phyloP scores from a whole-genome alignment of 2,888 invertebrate species.

The Platycheirus albimanus region DNA sequence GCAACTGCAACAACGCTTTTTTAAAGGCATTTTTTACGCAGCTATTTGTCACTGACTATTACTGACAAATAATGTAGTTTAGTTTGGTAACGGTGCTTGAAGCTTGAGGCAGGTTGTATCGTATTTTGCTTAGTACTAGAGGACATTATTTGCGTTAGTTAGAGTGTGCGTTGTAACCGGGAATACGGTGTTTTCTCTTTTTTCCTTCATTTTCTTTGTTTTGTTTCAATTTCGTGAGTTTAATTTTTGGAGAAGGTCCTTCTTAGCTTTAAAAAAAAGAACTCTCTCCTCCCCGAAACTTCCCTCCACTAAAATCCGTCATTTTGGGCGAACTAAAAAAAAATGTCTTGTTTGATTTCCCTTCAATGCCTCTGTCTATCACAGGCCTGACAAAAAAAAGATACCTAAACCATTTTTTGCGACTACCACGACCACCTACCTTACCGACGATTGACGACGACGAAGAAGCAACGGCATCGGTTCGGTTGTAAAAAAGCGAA shows the following conservation, averaged over 20 bases:
- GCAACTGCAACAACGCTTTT: slow-evolving; percentile 20
- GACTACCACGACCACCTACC: no score
- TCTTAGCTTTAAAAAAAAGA: neutral
- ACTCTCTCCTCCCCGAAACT: no score
- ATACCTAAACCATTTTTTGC: no score
- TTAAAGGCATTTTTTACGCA: neutral
- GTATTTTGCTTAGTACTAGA: slow-evolving; percentile 29
- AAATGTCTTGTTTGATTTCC: neutral
- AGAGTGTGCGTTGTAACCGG: slow-evolving; percentile 29
- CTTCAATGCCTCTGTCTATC: no score
- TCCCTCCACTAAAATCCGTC: neutral
- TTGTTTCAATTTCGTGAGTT: slow-evolving; percentile 22
- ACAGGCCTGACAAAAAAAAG: neutral
- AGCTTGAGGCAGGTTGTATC: slow-evolving; percentile 39
- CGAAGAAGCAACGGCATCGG: neutral
- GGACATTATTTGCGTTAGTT: slow-evolving; percentile 12
- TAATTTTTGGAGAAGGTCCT: neutral
- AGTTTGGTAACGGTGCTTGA: slow-evolving; percentile 62
- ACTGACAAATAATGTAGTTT: slow-evolving; percentile 7
- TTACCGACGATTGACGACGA: no score
- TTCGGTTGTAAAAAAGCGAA: neutral
- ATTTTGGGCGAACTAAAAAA: neutral
- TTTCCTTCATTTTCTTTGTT: slow-evolving; percentile 50
- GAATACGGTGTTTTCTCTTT: slow-evolving; percentile 39
- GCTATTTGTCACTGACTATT: neutral